Conservation (phyloP, 2,888 invertebrate genomes). For the Tachystola acroxantha region DNA sequence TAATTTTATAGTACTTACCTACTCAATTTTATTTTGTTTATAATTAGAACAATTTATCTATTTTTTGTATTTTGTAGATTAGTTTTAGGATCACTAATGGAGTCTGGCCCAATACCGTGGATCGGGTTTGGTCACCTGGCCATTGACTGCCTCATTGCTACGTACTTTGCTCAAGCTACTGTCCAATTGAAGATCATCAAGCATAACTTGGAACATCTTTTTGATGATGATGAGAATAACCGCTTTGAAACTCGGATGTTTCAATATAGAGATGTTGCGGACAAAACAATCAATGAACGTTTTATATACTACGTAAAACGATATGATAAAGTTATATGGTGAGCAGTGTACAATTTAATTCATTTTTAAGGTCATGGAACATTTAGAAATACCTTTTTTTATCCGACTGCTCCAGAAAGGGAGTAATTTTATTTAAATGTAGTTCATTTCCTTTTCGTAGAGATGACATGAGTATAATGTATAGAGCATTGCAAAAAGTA, state of each 20-base stretch:
- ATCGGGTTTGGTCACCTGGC: conserved; percentile 30
- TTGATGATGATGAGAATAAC: conserved; percentile 4
- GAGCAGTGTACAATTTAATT: too few relatives aligned
- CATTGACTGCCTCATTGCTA: conserved; percentile 28
- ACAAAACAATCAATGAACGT: conserved; percentile 18
- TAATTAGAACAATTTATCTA: too few relatives aligned
- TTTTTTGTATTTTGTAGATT: too few relatives aligned
- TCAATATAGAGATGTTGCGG: conserved; percentile 21
- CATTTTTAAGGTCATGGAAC: too few relatives aligned
- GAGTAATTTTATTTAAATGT: too few relatives aligned
- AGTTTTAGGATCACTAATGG: conserved; percentile 18
- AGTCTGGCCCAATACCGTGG: conserved; percentile 23
- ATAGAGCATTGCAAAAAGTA: too few relatives aligned
- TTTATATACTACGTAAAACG: conserved; percentile 31
- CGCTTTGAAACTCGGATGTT: neutral
- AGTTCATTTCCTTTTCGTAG: too few relatives aligned
- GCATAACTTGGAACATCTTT: conserved; percentile 29
- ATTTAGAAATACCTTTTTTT: too few relatives aligned
- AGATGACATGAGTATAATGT: too few relatives aligned
- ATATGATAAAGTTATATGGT: conserved; percentile 36
- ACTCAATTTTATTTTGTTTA: too few relatives aligned
- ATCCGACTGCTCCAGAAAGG: too few relatives aligned
- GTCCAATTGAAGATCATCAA: conserved; percentile 39
- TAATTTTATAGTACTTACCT: too few relatives aligned
- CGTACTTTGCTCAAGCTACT: conserved; percentile 35